phyloP scores from a whole-genome alignment of 2,113 vertebrate species.

The Otis tarda region DNA sequence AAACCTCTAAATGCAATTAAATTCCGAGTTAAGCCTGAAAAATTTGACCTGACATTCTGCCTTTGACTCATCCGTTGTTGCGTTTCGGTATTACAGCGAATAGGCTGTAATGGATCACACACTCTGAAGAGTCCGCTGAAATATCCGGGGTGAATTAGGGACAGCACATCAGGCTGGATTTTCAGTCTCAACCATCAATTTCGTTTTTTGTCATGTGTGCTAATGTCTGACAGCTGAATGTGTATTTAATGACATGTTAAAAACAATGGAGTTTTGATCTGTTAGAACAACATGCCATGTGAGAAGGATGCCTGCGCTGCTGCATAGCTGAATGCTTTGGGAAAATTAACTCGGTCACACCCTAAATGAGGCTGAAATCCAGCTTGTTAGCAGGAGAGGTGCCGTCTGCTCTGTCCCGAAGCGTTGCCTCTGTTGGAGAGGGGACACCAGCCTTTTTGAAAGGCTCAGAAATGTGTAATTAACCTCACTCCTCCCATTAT shows the following conservation, averaged over 20 bases:
- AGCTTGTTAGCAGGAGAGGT: background rate
- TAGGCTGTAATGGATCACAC: background rate
- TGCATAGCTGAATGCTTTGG: background rate
- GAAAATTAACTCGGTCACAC: background rate
- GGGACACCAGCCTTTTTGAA: background rate
- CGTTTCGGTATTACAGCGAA: background rate
- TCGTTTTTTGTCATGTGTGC: background rate
- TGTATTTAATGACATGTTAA: conserved; percentile 23
- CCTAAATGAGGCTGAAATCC: background rate
- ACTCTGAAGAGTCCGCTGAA: background rate
- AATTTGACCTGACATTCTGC: conserved; percentile 17
- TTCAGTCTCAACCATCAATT: background rate
- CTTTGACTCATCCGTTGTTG: background rate
- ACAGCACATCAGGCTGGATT: background rate
- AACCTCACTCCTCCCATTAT: background rate
- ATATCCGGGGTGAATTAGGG: background rate
- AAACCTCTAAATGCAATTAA: conserved; percentile 60
- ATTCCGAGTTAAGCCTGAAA: conserved; percentile 49
- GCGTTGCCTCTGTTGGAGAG: background rate
- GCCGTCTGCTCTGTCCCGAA: background rate
- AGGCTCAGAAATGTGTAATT: background rate
- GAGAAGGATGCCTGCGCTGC: background rate
- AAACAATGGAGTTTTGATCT: background rate
- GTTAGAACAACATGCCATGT: background rate
- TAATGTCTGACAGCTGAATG: conserved; percentile 10